phyloP scores from a whole-genome alignment of 2,797 vertebrate species.

The Champsocephalus gunnari region DNA sequence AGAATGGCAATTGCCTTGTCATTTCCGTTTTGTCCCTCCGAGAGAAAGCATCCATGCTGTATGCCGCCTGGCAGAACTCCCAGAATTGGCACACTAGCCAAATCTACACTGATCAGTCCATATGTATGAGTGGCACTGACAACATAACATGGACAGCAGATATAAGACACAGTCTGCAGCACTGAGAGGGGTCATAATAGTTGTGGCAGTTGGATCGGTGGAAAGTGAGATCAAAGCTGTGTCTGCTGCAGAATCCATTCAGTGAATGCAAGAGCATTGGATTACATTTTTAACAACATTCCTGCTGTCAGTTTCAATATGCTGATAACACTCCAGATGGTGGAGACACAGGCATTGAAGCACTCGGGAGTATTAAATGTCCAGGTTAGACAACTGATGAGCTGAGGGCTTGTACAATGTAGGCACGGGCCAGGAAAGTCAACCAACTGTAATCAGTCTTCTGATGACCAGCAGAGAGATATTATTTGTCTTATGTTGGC shows the following conservation, averaged over 20 bases:
- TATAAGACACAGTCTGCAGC: conserved; percentile 59
- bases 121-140: conserved; percentile 71
- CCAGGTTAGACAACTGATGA: conserved; percentile 61
- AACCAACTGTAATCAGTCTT: conserved; percentile 29
- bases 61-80: conserved; percentile 80
- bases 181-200: conserved; percentile 50
- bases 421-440: conserved; percentile 23
- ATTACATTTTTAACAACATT: conserved; percentile 61
- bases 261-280: conserved; percentile 39
- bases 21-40: conserved; percentile 85
- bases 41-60: conserved; percentile 77
- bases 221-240: conserved; percentile 41
- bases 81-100: conserved; percentile 75
- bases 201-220: conserved; percentile 33
- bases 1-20: conserved; percentile 87
- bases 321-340: conserved; percentile 70
- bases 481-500: neutral
- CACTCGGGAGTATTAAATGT: conserved; percentile 55
- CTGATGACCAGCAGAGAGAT: conserved; percentile 2
- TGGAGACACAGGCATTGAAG: conserved; percentile 46
- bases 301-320: conserved; percentile 69
- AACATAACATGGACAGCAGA: conserved; percentile 71
- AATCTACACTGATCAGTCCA: conserved; percentile 76
- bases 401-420: conserved; percentile 32
- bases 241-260: conserved; percentile 37